phyloP scores from a whole-genome alignment of 1,140 invertebrate species.

The Phenacoccus solenopsis region DNA sequence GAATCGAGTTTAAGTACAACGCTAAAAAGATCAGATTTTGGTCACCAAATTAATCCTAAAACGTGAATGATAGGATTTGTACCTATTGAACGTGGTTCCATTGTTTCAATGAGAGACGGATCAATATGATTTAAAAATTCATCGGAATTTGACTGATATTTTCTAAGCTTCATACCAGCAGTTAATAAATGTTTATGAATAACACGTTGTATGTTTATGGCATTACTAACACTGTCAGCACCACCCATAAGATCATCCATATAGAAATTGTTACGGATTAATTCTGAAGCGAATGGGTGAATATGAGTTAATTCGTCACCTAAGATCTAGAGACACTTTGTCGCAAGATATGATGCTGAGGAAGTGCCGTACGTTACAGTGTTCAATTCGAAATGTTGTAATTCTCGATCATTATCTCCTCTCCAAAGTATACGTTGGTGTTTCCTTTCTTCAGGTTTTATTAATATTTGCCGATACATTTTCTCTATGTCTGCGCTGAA shows the following conservation, averaged over 20 bases:
- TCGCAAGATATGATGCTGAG: constrained; percentile 30
- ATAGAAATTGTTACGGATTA: not conserved
- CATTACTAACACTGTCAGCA: not conserved
- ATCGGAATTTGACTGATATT: constrained; percentile 25
- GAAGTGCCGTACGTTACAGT: constrained; percentile 30
- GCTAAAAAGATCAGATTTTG: not conserved
- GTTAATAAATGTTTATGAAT: constrained; percentile 23
- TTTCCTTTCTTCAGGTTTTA: not conserved
- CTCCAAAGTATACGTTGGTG: not conserved
- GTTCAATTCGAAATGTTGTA: not conserved
- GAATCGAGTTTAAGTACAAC: not conserved
- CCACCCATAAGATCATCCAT: constrained; percentile 11
- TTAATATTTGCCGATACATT: not conserved
- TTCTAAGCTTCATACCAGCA: constrained; percentile 27
- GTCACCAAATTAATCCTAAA: constrained; percentile 9
- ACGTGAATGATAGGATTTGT: not conserved
- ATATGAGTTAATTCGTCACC: not conserved
- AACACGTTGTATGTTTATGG: constrained; percentile 15
- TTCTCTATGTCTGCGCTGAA: constrained; percentile 18
- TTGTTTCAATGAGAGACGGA: not conserved
- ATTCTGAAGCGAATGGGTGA: not conserved
- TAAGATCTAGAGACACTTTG: constrained; percentile 28
- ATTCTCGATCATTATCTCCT: not conserved
- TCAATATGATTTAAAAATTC: not conserved
- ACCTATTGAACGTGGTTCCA: not conserved